These are phyloP conservation scores for Progne subis DNA, from an alignment of 2,113 vertebrate species.

Conservation along the genomic window DNA sequence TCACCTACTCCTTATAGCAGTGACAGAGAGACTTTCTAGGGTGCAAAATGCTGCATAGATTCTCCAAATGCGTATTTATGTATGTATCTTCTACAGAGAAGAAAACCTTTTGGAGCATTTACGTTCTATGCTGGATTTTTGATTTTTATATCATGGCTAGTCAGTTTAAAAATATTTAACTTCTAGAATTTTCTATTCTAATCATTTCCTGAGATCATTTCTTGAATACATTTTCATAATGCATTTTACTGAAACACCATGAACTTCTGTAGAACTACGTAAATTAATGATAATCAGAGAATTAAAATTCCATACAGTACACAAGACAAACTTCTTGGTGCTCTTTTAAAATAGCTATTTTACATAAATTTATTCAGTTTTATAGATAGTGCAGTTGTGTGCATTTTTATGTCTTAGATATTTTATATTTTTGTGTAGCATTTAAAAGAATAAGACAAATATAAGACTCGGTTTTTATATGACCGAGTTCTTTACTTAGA, in stretches of 20 bases:
- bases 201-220: neutral
- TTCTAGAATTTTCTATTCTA: neutral
- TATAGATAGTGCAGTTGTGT: neutral
- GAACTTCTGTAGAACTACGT: neutral
- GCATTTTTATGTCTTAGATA: neutral
- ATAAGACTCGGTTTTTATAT: neutral
- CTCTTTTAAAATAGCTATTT: neutral
- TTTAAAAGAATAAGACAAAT: neutral
- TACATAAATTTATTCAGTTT: neutral
- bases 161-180: neutral
- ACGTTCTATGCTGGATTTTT: neutral
- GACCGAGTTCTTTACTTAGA: neutral
- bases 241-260: neutral
- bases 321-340: neutral
- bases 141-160: neutral
- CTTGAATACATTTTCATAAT: neutral
- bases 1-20: neutral
- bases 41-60: neutral
- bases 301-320: neutral
- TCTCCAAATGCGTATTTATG: neutral
- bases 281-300: neutral
- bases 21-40: accelerated
- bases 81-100: neutral
- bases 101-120: neutral
- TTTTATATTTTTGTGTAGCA: neutral